These are phyloP conservation scores for Martes flavigula DNA, from an alignment of 2,797 vertebrate species.

Conservation along the genomic window DNA sequence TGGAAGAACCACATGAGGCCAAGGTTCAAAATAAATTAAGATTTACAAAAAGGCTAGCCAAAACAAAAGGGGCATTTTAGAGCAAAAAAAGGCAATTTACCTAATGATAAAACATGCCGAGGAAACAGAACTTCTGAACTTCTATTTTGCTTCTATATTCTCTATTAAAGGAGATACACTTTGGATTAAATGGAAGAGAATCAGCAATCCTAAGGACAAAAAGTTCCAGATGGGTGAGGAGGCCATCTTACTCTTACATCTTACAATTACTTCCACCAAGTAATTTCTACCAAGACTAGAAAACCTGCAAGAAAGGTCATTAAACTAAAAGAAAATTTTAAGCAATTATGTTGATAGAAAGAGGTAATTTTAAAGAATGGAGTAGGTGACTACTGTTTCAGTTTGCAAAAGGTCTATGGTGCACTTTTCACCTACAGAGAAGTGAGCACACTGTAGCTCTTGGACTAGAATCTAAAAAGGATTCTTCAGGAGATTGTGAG, in stretches of 20 bases:
- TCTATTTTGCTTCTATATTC: background rate
- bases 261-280: background rate
- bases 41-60: background rate
- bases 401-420: background rate
- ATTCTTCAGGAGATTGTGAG: background rate
- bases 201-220: background rate
- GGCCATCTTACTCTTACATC: no score
- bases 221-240: background rate
- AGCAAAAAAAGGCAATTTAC: background rate
- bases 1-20: background rate
- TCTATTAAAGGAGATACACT: background rate
- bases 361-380: background rate
- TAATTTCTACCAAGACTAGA: constrained; percentile 1
- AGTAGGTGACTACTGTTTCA: background rate
- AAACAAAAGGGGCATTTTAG: background rate
- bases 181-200: background rate
- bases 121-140: background rate
- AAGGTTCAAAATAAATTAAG: constrained; percentile 37
- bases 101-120: background rate
- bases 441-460: background rate
- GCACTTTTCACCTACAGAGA: background rate
- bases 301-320: background rate
- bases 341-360: background rate
- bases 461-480: background rate
- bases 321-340: background rate